Evolutionary conservation across 2,113 vertebrate genomes (phyloP), one percentile per base, ranked within the genome.

Genomic region (Synchiropus splendidus): DNA sequence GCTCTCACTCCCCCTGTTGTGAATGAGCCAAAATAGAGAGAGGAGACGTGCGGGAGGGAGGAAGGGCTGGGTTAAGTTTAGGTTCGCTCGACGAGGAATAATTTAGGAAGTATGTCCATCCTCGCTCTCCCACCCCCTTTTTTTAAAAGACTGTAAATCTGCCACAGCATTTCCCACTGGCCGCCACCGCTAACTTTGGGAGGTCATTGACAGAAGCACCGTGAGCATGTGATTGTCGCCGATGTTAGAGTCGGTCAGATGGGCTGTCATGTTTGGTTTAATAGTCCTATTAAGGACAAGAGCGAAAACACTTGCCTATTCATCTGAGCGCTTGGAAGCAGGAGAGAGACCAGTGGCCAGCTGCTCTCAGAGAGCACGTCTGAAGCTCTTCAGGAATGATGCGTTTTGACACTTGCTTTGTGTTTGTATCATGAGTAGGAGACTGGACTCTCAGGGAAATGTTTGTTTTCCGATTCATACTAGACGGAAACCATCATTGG

Each of bases 1-100:
- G 59, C 60, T 54, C 39, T 50, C 48, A 50, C 57, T 64, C 55
- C 52, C 46, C 49, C 56, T 39, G 58, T 51, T 66, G 63, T 72
- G 67, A 75, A 72, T 57, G 60, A 75, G 74, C 77, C 69, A 70
- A 79, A 82, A 77, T 72, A 79, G 78, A 69, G 61, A 42, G 18
- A 47, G 38, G 59, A 63, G 54, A 52, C 39, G 44, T 49, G 64
- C 61, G 11, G 56, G 44, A 54, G 39, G 54, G 48, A 55, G 55
- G 36, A 51, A 64, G 47, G 59, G 50, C 53, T 47, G 67, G 66
- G 75, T 81, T 77, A 79, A 74, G 74, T 77, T 81, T 78, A 78
- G 80, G 71, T 77, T 73, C 70, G 70, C 55, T 38, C 37, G 67
- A 78, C 31, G 44, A 73, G 72, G 67, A 81, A 82, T 77, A 50